Base-by-base conservation (phyloP, 2,888 invertebrate species). In the Chloroclysta siterata region DNA sequence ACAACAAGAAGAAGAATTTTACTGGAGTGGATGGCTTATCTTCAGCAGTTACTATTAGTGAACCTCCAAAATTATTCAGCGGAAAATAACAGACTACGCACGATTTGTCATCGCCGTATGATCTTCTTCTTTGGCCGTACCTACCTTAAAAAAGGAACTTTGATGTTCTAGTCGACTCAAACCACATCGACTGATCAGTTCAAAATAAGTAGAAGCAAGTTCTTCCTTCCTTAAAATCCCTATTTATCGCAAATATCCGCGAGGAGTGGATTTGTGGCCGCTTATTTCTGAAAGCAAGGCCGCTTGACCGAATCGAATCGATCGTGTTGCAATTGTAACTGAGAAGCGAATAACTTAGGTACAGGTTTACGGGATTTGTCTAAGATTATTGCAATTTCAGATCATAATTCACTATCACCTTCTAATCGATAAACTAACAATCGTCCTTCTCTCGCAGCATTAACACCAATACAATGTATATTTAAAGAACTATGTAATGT, bases 221-320 rank as follows among this genome's bases (percentile, higher is more conserved):
- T 36, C 36, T 8, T 39, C 36, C 36, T 39, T 39, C 36, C 6
- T 2, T 39, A 22, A 22, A 22, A 11, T 39, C 36, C 6, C 36
- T 2, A 11, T 39, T 36, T 39, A 11, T 39, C 11, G 36, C 1
- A 39, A 39, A 46, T 46, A 11, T 46, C 17, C 17, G 15, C 10
- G 44, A 44, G 46, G 46, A 22, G 3, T 22, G 22, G 22, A 46
- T 1, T 46, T 47, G 52, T 36, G 48, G 44, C 13, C 8, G 15
- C 22, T 60, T 53, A 52, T 62, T 63, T 64, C 47, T 68, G 73
- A 76, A 77, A 73, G 74, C 78, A 76, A 77, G 76, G 76, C 67
- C 75, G 63, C 28, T 63, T 71, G 66, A 71, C 71, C 70, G 64
- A 67, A 62, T 66, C 63, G 69, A 73, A 73, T 72, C 66, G 63